phyloP scores from a whole-genome alignment of 1,140 invertebrate species.

The Meloidogyne hapla region DNA sequence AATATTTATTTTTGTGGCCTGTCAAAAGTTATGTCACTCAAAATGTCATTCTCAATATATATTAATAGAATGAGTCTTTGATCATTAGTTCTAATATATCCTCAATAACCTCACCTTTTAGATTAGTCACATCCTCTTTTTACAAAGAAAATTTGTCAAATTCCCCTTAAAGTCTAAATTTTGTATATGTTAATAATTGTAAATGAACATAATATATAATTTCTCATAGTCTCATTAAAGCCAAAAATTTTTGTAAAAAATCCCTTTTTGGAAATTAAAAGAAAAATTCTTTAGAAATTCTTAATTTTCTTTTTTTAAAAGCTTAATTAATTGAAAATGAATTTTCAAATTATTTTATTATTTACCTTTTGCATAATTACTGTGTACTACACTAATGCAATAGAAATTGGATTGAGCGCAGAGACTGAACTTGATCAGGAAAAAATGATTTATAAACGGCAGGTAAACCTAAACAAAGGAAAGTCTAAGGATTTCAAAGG shows the following conservation, averaged over 20 bases:
- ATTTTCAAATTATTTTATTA: not conserved
- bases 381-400: not conserved
- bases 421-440: not conserved
- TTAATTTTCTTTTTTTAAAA: not conserved
- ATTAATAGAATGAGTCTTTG: too few species aligned
- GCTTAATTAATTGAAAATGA: not conserved
- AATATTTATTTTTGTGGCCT: not conserved
- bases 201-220: too few species aligned
- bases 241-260: too few species aligned
- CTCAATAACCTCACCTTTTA: not conserved
- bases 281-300: too few species aligned
- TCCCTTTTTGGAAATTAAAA: too few species aligned
- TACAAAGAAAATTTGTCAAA: too few species aligned
- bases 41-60: not conserved
- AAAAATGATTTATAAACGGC: not conserved
- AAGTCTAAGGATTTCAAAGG: not conserved
- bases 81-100: not conserved
- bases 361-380: not conserved
- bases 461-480: not conserved
- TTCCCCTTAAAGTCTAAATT: too few species aligned
- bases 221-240: too few species aligned
- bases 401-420: not conserved
- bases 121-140: too few species aligned
- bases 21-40: not conserved
- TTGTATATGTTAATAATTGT: too few species aligned